Evolutionary conservation across 2,888 invertebrate species (phyloP).

Genomic region (Chironomus riparius): DNA sequence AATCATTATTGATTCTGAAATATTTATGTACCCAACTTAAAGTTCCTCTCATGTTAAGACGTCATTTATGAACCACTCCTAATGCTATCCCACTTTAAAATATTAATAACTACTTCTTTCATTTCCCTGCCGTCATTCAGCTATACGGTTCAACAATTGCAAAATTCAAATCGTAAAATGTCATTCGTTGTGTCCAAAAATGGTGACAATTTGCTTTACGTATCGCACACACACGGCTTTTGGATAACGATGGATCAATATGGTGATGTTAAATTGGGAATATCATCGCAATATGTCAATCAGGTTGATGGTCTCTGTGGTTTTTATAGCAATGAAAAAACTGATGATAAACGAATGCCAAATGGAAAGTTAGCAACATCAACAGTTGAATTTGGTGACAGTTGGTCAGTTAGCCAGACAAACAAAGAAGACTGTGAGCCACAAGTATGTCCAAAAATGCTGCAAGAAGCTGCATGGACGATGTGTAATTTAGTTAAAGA

Average conservation of each 20-base stretch:
- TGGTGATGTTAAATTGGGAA: slow-evolving; percentile 62
- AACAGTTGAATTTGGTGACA: slow-evolving; percentile 63
- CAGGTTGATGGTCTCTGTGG: slow-evolving; percentile 74
- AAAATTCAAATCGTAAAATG: slow-evolving; percentile 38
- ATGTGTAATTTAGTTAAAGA: slow-evolving; percentile 59
- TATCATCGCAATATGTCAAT: slow-evolving; percentile 51
- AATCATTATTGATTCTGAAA: too few species aligned
- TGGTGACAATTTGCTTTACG: slow-evolving; percentile 59
- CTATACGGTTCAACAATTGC: slow-evolving; percentile 37
- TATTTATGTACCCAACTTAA: too few species aligned
- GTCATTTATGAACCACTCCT: too few species aligned
- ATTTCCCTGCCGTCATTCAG: neutral
- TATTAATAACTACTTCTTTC: slow-evolving; percentile 30
- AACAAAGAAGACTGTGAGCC: slow-evolving; percentile 49
- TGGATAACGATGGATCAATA: slow-evolving; percentile 61
- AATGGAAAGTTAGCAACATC: slow-evolving; percentile 53
- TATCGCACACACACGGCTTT: slow-evolving; percentile 62
- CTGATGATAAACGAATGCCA: slow-evolving; percentile 64
- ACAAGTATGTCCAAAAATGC: slow-evolving; percentile 50
- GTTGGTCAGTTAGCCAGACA: slow-evolving; percentile 53
- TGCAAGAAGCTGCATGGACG: slow-evolving; percentile 55
- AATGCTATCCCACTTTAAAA: slow-evolving; percentile 28
- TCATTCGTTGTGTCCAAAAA: slow-evolving; percentile 59
- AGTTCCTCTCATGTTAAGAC: too few species aligned
- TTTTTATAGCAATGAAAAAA: slow-evolving; percentile 54